phyloP scores from a whole-genome alignment of 2,797 vertebrate species.

The Echiichthys vipera region DNA sequence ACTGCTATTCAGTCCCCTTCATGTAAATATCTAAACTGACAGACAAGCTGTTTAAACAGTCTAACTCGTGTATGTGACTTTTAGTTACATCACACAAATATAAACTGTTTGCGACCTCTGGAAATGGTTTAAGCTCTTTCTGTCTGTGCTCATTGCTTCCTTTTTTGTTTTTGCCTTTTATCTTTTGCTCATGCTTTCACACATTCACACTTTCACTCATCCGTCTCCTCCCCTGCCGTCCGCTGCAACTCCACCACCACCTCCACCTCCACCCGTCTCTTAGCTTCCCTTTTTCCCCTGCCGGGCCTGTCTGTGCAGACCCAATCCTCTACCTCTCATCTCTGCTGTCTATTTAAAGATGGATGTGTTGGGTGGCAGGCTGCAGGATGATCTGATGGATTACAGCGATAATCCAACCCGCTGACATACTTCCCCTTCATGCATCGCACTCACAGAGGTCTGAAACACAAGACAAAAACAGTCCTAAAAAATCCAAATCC shows the following conservation, averaged over 20 bases:
- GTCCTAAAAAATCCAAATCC: slow-evolving; percentile 53
- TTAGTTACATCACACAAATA: slow-evolving; percentile 22
- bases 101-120: slow-evolving; percentile 24
- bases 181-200: slow-evolving; percentile 30
- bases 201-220: slow-evolving; percentile 18
- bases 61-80: not conserved
- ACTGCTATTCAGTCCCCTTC: too few relatives aligned
- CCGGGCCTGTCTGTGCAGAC: slow-evolving; percentile 25
- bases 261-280: not conserved
- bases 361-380: slow-evolving; percentile 66
- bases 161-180: slow-evolving; percentile 21
- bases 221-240: not conserved
- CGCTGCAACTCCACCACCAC: not conserved
- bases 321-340: slow-evolving; percentile 62
- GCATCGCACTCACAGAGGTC: slow-evolving; percentile 50
- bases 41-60: not conserved
- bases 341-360: slow-evolving; percentile 78
- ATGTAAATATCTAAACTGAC: too few relatives aligned
- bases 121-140: slow-evolving; percentile 11
- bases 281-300: slow-evolving; percentile 32
- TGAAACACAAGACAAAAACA: slow-evolving; percentile 50
- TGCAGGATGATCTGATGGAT: slow-evolving; percentile 83
- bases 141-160: slow-evolving; percentile 17
- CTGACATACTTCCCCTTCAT: slow-evolving; percentile 73
- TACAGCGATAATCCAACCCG: slow-evolving; percentile 80